These are phyloP conservation scores for Ooceraea biroi DNA, from an alignment of 1,140 invertebrate species.

Conservation along the genomic window DNA sequence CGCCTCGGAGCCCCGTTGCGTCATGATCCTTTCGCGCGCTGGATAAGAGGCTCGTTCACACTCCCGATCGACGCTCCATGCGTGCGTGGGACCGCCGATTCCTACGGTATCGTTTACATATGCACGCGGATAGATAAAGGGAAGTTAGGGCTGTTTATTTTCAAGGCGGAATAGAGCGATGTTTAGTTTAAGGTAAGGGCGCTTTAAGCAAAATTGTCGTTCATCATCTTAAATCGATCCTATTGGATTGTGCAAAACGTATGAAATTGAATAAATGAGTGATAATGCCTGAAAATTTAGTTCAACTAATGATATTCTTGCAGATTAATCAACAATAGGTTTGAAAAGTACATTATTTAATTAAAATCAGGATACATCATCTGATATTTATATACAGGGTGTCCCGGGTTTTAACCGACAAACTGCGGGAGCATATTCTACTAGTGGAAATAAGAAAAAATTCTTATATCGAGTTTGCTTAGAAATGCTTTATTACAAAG, in stretches of 20 bases:
- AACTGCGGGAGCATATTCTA: too few species aligned
- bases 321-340: too few species aligned
- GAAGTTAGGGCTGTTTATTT: not conserved
- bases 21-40: constrained; percentile 26
- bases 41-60: not conserved
- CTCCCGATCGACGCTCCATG: not conserved
- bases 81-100: constrained; percentile 3
- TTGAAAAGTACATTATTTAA: too few species aligned
- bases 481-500: too few species aligned
- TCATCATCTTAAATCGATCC: too few species aligned
- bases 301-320: not conserved
- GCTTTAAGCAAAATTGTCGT: too few species aligned
- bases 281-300: not conserved
- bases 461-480: too few species aligned
- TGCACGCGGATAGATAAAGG: not conserved
- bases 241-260: not conserved
- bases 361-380: too few species aligned
- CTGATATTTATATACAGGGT: too few species aligned
- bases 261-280: constrained; percentile 1
- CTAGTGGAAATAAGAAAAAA: too few species aligned
- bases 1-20: constrained; percentile 5
- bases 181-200: not conserved
- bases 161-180: not conserved
- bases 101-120: not conserved
- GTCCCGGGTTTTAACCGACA: too few species aligned